These are phyloP conservation scores for Scophthalmus maximus DNA, from an alignment of 2,113 vertebrate genomes.

Conservation along the genomic window DNA sequence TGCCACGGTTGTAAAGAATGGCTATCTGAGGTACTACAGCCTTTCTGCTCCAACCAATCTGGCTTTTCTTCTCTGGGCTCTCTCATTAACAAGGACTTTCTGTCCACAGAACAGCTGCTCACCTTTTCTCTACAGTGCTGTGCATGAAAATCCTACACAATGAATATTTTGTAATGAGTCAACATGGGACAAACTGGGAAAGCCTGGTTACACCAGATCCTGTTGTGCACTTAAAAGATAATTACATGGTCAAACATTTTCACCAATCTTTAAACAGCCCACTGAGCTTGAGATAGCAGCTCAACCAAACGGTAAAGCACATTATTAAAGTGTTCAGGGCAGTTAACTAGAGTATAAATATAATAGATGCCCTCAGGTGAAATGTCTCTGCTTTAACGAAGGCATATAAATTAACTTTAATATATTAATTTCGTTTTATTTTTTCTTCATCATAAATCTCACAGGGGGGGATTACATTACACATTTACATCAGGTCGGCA, in stretches of 20 bases:
- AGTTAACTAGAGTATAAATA: conserved; percentile 42
- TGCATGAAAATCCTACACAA: too few relatives aligned
- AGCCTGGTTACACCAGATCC: neutral
- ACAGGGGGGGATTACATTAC: conserved; percentile 21
- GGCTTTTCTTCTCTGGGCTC: too few relatives aligned
- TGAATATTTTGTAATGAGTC: too few relatives aligned
- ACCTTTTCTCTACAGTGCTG: too few relatives aligned
- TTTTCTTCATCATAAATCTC: conserved; percentile 54
- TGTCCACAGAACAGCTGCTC: too few relatives aligned
- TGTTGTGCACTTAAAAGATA: conserved; percentile 11
- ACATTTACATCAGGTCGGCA: neutral
- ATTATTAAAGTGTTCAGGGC: conserved; percentile 44
- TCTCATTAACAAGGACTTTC: too few relatives aligned
- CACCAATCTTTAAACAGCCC: conserved; percentile 24
- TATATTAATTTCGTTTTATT: conserved; percentile 35
- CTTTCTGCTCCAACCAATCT: too few relatives aligned
- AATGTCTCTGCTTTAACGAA: conserved; percentile 49
- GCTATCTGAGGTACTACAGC: too few relatives aligned
- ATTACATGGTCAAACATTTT: conserved; percentile 45
- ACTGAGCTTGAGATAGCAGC: conserved; percentile 33
- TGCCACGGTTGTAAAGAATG: too few relatives aligned
- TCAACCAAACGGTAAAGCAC: conserved; percentile 18
- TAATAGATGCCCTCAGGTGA: conserved; percentile 51
- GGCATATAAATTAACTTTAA: conserved; percentile 58
- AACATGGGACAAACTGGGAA: neutral